Evolutionary conservation across 2,113 vertebrate genomes (phyloP), one percentile per base, ranked within the genome.

Genomic region (Archilochus colubris): DNA sequence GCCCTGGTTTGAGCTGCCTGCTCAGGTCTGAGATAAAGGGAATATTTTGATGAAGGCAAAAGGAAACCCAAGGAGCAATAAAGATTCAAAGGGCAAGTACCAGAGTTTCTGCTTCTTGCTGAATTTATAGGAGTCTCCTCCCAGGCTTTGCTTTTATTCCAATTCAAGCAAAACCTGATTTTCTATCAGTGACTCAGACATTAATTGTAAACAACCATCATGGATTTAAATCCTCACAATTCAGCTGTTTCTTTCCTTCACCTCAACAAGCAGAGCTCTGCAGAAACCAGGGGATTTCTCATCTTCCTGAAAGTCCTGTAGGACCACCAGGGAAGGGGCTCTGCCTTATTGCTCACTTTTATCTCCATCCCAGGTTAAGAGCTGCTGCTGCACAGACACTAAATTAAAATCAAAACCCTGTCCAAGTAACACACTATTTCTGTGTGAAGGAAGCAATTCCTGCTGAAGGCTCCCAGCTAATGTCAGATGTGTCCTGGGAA

Each of bases 161-260:
- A 68, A 61, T 31, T 30, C 16, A 14, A 59, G 24, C 6, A 28
- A 44, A 94, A 80, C 1, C 18, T 16, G 8, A 4, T 51, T 15
- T n/a, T 78, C 67, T 44, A 2, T 9, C 10, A 0, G 0, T 8
- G 14, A 9, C 22, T 54, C 22, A 3, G 46, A 6, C 7, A 31
- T n/a, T 48, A 50, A n/a, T 2, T 3, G 54, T 15, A 27, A 88
- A 28, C 27, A 73, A 9, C 15, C 25, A 24, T 27, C 24, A 22
- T 27, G 40, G 55, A 69, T 57, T 82, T 33, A 40, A 30, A 73
- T n/a, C 76, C n/a, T 66, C 58, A 20, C 16, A 8, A 0, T 33
- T 31, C 51, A 6, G 17, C 61, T 62, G 36, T 7, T 5, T 24
- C 78, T 21, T 79, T 31, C 25, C 28, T 36, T 63, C 72, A 31